Conservation (phyloP, 1,140 invertebrate genomes). For the Drosophila sproati region DNA sequence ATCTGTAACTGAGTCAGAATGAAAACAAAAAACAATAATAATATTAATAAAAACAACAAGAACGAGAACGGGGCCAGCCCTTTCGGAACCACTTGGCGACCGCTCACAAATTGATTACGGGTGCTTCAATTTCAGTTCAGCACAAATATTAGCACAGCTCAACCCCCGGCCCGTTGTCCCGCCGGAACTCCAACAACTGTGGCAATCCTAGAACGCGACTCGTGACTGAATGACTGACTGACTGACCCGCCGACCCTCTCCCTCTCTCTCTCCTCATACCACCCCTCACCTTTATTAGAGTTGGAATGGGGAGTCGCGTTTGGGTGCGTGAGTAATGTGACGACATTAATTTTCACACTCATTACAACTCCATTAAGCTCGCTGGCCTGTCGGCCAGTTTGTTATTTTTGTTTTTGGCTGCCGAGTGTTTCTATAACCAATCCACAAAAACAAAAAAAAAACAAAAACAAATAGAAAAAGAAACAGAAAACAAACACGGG, state of each 20-base stretch:
- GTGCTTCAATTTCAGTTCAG: constrained; percentile 58
- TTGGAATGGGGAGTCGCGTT: constrained; percentile 25
- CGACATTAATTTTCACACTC: constrained; percentile 83
- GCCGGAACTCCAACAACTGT: background rate
- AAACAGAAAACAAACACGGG: no score
- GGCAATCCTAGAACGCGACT: constrained; percentile 18
- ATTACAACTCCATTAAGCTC: constrained; percentile 80
- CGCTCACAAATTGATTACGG: constrained; percentile 62
- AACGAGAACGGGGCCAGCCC: background rate
- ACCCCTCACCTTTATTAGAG: background rate
- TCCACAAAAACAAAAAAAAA: background rate
- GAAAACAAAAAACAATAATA: constrained; percentile 6
- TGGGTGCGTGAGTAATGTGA: constrained; percentile 82
- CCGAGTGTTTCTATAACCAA: constrained; percentile 6
- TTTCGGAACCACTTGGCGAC: constrained; percentile 12
- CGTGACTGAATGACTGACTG: constrained; percentile 1
- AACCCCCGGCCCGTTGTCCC: constrained; percentile 2
- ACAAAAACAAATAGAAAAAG: no score
- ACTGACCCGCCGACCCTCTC: background rate
- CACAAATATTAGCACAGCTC: constrained; percentile 71
- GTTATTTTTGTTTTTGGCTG: constrained; percentile 18
- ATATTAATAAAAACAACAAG: background rate
- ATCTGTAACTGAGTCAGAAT: constrained; percentile 34
- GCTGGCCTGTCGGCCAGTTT: constrained; percentile 43
- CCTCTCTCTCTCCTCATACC: background rate